phyloP scores from a whole-genome alignment of 1,140 invertebrate genomes.

The Berghia stephanieae region DNA sequence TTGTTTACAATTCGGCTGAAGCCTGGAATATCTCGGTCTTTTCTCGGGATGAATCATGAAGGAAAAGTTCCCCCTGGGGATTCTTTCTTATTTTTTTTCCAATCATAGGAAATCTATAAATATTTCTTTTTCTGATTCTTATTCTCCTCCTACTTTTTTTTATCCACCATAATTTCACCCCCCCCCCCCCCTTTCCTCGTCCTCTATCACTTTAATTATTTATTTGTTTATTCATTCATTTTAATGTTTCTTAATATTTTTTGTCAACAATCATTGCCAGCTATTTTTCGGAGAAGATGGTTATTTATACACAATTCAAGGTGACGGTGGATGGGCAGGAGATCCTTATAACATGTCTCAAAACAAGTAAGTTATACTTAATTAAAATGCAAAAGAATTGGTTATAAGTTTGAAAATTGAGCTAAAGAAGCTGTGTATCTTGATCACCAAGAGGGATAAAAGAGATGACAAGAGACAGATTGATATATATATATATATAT shows the following conservation, averaged over 20 bases:
- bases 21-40: no score
- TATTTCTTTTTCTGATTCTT: neutral
- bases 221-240: neutral
- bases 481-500: no score
- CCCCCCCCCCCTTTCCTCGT: neutral
- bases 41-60: no score
- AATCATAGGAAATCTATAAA: no score
- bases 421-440: no score
- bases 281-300: conserved; percentile 61
- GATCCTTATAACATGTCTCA: conserved; percentile 56
- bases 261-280: conserved; percentile 45
- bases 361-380: conserved; percentile 51
- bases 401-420: no score
- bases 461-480: conserved; percentile 57
- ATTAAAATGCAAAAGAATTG: no score
- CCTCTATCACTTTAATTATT: neutral
- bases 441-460: neutral
- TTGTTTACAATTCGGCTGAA: no score
- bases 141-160: neutral
- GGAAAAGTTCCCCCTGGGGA: no score
- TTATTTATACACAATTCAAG: conserved; percentile 61
- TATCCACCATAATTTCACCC: neutral
- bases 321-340: conserved; percentile 56
- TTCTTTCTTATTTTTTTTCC: no score
- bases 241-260: neutral